Base-by-base conservation (phyloP, 2,888 invertebrate genomes). In the Sarcophaga carnaria region DNA sequence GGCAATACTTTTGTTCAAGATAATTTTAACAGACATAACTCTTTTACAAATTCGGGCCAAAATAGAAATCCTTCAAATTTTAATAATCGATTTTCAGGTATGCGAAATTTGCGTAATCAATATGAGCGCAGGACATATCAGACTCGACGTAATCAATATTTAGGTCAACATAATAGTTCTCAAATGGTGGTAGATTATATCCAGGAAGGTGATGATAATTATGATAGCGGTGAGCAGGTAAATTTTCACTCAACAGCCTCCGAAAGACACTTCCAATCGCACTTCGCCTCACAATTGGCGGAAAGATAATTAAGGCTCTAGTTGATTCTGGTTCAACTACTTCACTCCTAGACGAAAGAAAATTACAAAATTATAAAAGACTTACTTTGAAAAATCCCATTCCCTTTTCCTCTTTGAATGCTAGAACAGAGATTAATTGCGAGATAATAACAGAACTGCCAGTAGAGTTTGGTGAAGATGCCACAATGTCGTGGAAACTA, bases 271-370 rank as follows among this genome's bases (percentile, higher is more conserved):
- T 83, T 62, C 86, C 86, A 63, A 67, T 86, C 80, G 64, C 22
- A 22, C 22, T 86, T 2, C 14, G 67, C 0, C 72, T 86, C 12
- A 74, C 76, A 14, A 74, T 83, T 2, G 80, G 63, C 20, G 66
- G 64, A 14, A 64, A 84, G 2, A 80, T 47, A 63, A 77, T 80
- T 25, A 77, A 60, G 63, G 69, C 79, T 5, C 60, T 87, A 22
- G 75, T 84, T 63, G 84, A 84, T 49, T 84, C 87, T n/a, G 84
- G 84, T 11, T 86, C 72, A 37, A 86, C 83, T 17, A 86, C 86
- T 22, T 77, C 80, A 22, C 49, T 84, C 25, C 14, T 87, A 63
- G 74, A 84, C 62, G 14, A 84, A 59, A 60, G 67, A 63, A 80
- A 72, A 74, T 70, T 87, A n/a, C 59, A 10, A 63, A 59, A 80